Percentiles rank a stretch among this genome's conserved stretches.
phyloP scores from a whole-genome alignment of 2,888 invertebrate genomes.

The Norana najaformis region DNA sequence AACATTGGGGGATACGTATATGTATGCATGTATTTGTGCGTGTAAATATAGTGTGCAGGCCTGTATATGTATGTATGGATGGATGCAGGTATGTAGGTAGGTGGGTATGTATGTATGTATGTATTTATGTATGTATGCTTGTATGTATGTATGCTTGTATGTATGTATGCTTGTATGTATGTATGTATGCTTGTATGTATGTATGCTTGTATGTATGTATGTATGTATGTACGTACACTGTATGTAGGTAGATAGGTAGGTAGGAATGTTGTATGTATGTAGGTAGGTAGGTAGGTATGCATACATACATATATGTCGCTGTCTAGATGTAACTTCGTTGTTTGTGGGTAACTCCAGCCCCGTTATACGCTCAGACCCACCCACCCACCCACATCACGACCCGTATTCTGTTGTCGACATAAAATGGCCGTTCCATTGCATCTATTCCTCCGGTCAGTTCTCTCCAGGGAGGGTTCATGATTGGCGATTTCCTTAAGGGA shows the following conservation, averaged over 20 bases:
- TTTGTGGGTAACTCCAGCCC: no score
- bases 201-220: constrained; percentile 18
- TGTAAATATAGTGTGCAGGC: background rate
- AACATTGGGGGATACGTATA: background rate
- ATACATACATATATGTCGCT: background rate
- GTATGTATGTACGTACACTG: background rate
- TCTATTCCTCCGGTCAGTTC: no score
- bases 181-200: background rate
- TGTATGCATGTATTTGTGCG: background rate
- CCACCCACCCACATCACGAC: no score
- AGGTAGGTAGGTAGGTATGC: background rate
- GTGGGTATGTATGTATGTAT: background rate
- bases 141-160: background rate
- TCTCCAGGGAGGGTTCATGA: no score
- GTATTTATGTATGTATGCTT: constrained; percentile 2
- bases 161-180: constrained; percentile 8
- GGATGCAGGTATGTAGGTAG: background rate
- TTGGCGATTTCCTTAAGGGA: no score
- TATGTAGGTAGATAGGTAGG: background rate
- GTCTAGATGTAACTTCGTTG: no score
- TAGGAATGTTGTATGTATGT: background rate
- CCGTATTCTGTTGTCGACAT: no score
- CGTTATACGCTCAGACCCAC: no score
- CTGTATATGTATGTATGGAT: background rate
- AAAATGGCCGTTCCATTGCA: no score